Percentiles rank a stretch among this genome's conserved stretches.
Conservation (phyloP, 2,113 vertebrate genomes). For the Hypomesus transpacificus region DNA sequence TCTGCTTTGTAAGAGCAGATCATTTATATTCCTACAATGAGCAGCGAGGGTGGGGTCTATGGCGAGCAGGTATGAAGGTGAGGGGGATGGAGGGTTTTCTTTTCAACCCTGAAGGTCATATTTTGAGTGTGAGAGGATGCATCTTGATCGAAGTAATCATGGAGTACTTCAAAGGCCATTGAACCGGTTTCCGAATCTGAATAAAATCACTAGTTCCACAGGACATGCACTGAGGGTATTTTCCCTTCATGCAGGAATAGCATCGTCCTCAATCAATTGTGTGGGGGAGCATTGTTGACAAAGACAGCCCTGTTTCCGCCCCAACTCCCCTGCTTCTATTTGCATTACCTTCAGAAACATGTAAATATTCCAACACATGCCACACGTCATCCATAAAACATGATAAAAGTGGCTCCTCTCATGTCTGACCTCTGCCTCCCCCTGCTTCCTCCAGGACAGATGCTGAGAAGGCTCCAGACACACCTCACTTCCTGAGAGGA, state of each 20-base stretch:
- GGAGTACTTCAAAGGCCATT: neutral
- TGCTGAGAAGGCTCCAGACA: slow-evolving; percentile 65
- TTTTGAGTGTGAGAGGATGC: slow-evolving; percentile 13
- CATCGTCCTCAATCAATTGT: slow-evolving; percentile 51
- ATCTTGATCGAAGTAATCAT: neutral
- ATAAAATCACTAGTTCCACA: slow-evolving; percentile 18
- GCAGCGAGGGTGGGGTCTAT: slow-evolving; percentile 40
- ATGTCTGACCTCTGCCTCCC: slow-evolving; percentile 68
- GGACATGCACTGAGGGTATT: slow-evolving; percentile 30
- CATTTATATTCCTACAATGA: slow-evolving; percentile 57
- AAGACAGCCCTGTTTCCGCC: slow-evolving; percentile 20
- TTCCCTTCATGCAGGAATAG: slow-evolving; percentile 39
- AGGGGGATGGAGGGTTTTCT: slow-evolving; percentile 3
- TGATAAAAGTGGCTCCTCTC: slow-evolving; percentile 65
- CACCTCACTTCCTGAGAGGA: slow-evolving; percentile 71
- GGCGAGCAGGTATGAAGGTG: slow-evolving; percentile 23
- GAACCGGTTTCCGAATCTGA: neutral
- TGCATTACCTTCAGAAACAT: slow-evolving; percentile 68
- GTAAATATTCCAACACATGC: slow-evolving; percentile 67
- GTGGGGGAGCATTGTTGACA: slow-evolving; percentile 43
- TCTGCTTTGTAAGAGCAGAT: slow-evolving; percentile 50
- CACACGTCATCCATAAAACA: slow-evolving; percentile 71
- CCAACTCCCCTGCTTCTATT: slow-evolving; percentile 33
- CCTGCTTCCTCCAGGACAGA: slow-evolving; percentile 63
- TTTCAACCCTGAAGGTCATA: slow-evolving; percentile 50